phyloP scores from a whole-genome alignment of 1,140 invertebrate genomes.

The Hyphantria cunea region DNA sequence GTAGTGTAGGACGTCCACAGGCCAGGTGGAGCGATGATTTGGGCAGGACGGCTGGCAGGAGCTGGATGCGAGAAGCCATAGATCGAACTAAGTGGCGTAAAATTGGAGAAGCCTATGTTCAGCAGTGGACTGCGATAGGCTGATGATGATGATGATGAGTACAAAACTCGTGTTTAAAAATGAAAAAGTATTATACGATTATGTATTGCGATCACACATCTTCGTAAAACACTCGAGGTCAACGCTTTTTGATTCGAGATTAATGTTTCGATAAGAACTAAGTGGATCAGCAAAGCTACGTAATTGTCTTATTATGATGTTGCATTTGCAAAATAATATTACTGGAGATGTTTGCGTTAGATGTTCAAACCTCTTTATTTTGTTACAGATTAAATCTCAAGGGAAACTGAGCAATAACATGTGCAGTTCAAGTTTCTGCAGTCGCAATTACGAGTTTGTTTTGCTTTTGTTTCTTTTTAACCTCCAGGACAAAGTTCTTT shows the following conservation, averaged over 20 bases:
- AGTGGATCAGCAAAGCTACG: conserved; percentile 28
- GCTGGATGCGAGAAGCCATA: too few relatives aligned
- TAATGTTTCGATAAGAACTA: conserved; percentile 21
- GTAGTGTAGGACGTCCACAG: too few relatives aligned
- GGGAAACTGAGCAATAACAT: background rate
- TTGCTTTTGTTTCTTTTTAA: conserved; percentile 12
- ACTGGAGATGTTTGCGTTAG: conserved; percentile 22
- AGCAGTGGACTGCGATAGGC: too few relatives aligned
- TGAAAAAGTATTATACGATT: conserved; percentile 19
- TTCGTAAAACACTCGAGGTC: conserved; percentile 16
- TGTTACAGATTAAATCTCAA: conserved; percentile 26
- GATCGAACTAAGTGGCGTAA: too few relatives aligned
- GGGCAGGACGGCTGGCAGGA: too few relatives aligned
- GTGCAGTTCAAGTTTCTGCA: background rate
- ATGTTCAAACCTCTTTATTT: conserved; percentile 20
- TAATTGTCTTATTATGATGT: conserved; percentile 34
- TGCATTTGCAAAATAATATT: conserved; percentile 25
- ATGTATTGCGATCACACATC: conserved; percentile 9
- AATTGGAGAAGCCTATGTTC: too few relatives aligned
- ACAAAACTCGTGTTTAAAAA: too few relatives aligned
- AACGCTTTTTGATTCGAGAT: conserved; percentile 30
- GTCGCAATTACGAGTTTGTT: conserved; percentile 4
- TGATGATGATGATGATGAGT: too few relatives aligned
- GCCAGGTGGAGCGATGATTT: too few relatives aligned
- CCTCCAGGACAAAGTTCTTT: background rate